Base-by-base conservation (phyloP, 2,888 invertebrate species). In the Rhamphomyia laevipes region DNA sequence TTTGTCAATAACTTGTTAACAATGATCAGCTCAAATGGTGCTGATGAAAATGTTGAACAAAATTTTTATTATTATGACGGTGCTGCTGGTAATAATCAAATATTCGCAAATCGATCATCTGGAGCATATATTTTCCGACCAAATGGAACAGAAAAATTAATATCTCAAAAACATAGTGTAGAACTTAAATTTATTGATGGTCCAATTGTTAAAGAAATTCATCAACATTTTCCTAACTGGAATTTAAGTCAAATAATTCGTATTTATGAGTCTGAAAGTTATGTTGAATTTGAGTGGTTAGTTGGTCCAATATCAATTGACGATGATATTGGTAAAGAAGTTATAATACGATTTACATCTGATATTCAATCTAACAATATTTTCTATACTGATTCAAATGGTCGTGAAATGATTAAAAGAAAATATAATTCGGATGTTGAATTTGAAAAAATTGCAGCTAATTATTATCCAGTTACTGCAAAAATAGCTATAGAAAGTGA, bases 301-400 rank as follows among this genome's bases (percentile, higher is more conserved):
- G 75, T 89, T 2, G 89, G 89, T 0, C 86, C 89, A 0, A 84
- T 90, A 51, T 80, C 84, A 0, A 65, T 81, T 0, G 64, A 70
- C 68, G 82, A 72, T 66, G 71, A 71, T 13, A 55, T 77, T 11
- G 93, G 94, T 0, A 90, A 86, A 63, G 96, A 97, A 67, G 76
- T 92, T 2, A 74, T 96, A 0, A 78, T 84, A 0, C 77, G 79
- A 52, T 94, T 86, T 61, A 71, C 73, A n/a, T 81, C 83, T 0
- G 67, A 76, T 30, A 63, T 91, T 0, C 60, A 75, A 0, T 81
- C 81, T 0, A 71, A 78, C 1, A 77, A 77, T 0, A 73, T 73
- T 0, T 96, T 96, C 65, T 93, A 82, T 63, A 97, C 96, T 0
- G 97, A 97, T 64, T 84, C 93, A 0, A 99, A 96, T 65, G 96